Base-by-base conservation (phyloP, 2,797 vertebrate species). In the Margarornis squamiger region DNA sequence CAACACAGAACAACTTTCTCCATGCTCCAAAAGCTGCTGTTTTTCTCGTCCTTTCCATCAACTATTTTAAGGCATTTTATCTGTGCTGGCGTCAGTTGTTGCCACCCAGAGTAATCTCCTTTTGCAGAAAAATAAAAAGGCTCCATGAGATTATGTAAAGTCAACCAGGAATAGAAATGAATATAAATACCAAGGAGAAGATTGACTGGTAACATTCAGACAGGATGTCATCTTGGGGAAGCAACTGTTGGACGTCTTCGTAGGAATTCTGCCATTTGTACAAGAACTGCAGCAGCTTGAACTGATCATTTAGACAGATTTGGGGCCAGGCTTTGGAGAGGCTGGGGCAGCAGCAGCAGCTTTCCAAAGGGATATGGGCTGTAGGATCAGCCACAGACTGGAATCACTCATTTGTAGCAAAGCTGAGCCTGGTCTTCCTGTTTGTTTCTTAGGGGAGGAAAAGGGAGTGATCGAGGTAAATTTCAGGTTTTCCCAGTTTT, bases 101-200 rank as follows among this genome's bases (percentile, higher is more conserved):
- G 89, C 95, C 82, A 96, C 88, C 96, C 94, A 43, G 9, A 94
- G 87, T 92, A 94, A 96, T 96, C 94, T 88, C 85, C 85, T 91
- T 91, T 83, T 46, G 30, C 61, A 68, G 65, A 24, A 48, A 92
- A 95, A 95, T 76, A 16, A 91, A 96, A 90, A 83, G 74, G 86
- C 74, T 92, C 73, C 30, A 6, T 61, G 68, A 80, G 92, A 88
- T 96, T 93, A 95, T 91, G 61, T 95, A 91, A 96, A 89, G 52
- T 26, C 78, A 90, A 51, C 85, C 87, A 86, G 92, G 87, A 96
- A 96, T 77, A 96, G 93, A 93, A 80, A 43, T 6, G 46, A 46
- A 52, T 32, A 63, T 18, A 95, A 92, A 95, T 65, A 68, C 10
- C 48, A 58, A 7, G 78, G 77, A 84, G 29, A 32, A 1, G 83